Conservation (phyloP, 1,140 invertebrate species). For the Muscidifurax raptorellus region DNA sequence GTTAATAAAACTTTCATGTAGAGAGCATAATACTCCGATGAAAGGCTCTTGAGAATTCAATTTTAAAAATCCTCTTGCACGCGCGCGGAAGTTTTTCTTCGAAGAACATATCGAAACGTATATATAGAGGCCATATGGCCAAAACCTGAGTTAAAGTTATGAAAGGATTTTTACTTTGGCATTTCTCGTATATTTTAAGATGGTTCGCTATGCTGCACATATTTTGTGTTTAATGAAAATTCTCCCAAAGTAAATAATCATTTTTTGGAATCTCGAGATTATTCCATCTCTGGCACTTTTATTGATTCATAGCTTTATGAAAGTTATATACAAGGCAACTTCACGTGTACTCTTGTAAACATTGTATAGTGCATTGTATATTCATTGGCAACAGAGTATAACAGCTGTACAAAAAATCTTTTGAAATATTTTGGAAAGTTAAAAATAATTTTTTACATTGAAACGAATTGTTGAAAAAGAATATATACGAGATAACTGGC, state of each 20-base stretch:
- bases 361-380: too few species aligned
- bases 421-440: too few species aligned
- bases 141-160: conserved; percentile 33
- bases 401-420: too few species aligned
- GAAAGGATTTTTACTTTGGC: conserved; percentile 32
- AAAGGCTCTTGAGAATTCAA: conserved; percentile 40
- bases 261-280: too few species aligned
- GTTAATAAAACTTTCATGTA: conserved; percentile 34
- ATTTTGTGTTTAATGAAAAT: neutral
- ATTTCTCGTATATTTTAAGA: conserved; percentile 26
- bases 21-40: conserved; percentile 23
- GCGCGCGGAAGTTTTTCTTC: conserved; percentile 26
- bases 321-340: neutral
- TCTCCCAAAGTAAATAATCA: neutral
- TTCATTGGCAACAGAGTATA: too few species aligned
- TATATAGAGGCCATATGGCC: conserved; percentile 32
- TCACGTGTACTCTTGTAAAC: neutral
- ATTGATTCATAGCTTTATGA: neutral
- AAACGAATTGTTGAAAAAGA: too few species aligned
- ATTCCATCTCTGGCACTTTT: neutral
- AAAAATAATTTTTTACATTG: too few species aligned
- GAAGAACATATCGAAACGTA: conserved; percentile 27
- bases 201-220: neutral
- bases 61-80: conserved; percentile 40
- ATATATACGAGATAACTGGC: too few species aligned